Conservation (phyloP, 2,113 vertebrate genomes). For the Pteronura brasiliensis region DNA sequence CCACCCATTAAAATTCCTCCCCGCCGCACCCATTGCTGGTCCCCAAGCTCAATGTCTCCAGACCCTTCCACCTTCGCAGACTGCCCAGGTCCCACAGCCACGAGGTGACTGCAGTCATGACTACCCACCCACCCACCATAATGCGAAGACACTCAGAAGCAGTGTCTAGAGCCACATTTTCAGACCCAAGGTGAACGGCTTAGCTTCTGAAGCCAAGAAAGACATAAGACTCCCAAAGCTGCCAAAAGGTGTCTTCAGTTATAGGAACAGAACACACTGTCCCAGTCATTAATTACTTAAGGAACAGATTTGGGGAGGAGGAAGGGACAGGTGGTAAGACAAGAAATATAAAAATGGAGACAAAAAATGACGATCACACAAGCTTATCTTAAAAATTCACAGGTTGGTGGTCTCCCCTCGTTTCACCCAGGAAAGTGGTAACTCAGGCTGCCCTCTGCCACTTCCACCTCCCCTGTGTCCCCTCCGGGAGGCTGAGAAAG, state of each 20-base stretch:
- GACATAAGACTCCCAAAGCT: neutral
- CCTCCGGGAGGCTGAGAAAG: neutral
- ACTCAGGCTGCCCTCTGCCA: neutral
- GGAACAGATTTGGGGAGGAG: slow-evolving; percentile 19
- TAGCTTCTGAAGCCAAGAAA: neutral
- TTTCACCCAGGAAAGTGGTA: neutral
- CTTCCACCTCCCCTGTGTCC: fast-evolving
- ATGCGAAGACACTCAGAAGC: neutral
- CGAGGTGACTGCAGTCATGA: fast-evolving
- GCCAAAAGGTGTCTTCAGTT: slow-evolving; percentile 44
- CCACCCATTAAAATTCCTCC: neutral
- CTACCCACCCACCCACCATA: no score
- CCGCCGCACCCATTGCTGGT: neutral
- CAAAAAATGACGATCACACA: neutral
- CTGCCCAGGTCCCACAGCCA: neutral
- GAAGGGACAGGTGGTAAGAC: slow-evolving; percentile 6
- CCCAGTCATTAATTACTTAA: slow-evolving; percentile 37
- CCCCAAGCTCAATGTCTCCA: fast-evolving
- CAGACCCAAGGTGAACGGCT: slow-evolving; percentile 34
- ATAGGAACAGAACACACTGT: neutral
- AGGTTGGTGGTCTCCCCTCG: neutral
- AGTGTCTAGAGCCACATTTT: neutral
- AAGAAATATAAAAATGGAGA: neutral
- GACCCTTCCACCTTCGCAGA: neutral
- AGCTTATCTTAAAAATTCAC: neutral